Percentiles rank a stretch among this genome's conserved stretches.
These are phyloP conservation scores for Nasua narica DNA, from an alignment of 2,797 vertebrate genomes.

Conservation along the genomic window DNA sequence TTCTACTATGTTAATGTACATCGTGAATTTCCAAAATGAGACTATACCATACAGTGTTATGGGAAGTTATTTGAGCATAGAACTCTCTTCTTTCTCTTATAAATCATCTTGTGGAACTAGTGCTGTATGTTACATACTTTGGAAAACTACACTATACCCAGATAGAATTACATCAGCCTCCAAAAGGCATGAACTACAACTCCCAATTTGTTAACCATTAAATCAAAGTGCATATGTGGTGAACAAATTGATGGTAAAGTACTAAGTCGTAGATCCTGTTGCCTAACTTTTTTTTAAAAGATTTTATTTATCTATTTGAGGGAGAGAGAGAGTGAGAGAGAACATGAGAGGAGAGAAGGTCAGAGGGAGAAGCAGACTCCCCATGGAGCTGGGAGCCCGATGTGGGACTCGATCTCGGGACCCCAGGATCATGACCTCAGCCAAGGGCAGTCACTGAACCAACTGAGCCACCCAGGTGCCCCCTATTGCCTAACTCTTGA, in stretches of 20 bases:
- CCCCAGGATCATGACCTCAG: no score
- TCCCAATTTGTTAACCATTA: neutral
- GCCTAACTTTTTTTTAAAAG: no score
- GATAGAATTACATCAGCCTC: neutral
- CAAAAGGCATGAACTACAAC: slow-evolving; percentile 30
- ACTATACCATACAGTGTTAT: neutral
- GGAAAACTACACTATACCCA: neutral
- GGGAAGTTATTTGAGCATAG: neutral
- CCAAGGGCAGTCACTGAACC: no score
- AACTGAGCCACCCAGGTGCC: no score
- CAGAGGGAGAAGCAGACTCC: no score
- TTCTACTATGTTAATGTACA: neutral
- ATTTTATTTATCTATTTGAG: no score
- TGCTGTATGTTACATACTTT: neutral
- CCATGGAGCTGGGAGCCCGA: no score
- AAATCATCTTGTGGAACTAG: neutral
- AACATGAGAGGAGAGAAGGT: no score
- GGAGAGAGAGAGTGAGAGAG: no score
- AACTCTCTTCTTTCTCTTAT: neutral
- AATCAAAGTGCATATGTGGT: neutral
- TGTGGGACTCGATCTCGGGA: no score
- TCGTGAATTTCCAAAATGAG: neutral
- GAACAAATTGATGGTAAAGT: neutral
- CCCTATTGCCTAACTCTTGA: neutral
- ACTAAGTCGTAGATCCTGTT: neutral